phyloP scores from a whole-genome alignment of 1,140 invertebrate species.

The Drosophila neocordata region DNA sequence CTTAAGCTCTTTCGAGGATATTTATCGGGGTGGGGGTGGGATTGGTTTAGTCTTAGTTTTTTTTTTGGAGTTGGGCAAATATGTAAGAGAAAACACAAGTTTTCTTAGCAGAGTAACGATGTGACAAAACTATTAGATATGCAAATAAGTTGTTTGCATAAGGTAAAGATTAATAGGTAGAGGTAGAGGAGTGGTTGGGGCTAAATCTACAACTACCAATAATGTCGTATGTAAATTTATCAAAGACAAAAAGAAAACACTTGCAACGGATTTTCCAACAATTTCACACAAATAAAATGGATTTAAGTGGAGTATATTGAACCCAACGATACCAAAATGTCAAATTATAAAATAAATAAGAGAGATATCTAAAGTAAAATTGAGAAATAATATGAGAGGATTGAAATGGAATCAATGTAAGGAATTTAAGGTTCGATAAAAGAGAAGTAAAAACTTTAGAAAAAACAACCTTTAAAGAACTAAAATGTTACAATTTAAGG shows the following conservation, averaged over 20 bases:
- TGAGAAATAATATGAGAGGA: too few species aligned
- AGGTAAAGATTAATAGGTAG: slow-evolving; percentile 21
- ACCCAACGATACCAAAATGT: not conserved
- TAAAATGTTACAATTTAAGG: too few species aligned
- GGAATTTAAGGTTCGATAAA: too few species aligned
- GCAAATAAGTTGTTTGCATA: slow-evolving; percentile 45
- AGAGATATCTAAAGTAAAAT: too few species aligned
- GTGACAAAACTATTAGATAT: slow-evolving; percentile 58
- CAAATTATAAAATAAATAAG: not conserved
- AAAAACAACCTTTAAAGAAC: too few species aligned
- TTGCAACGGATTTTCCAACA: not conserved
- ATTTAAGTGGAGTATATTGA: not conserved
- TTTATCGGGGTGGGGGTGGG: slow-evolving; percentile 19
- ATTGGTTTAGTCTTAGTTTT: too few species aligned
- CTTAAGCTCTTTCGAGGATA: slow-evolving; percentile 59
- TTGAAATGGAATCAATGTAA: too few species aligned
- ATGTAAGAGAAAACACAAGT: slow-evolving; percentile 15
- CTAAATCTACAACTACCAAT: slow-evolving; percentile 2
- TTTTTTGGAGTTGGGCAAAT: not conserved
- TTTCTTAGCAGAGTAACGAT: slow-evolving; percentile 46
- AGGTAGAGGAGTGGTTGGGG: not conserved
- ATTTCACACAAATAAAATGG: slow-evolving; percentile 1
- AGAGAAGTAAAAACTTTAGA: too few species aligned
- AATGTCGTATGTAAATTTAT: slow-evolving; percentile 9
- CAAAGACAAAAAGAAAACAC: not conserved